Percentiles rank a stretch among this genome's conserved stretches.
Conservation (phyloP, 2,113 vertebrate genomes). For the Carassius auratus region DNA sequence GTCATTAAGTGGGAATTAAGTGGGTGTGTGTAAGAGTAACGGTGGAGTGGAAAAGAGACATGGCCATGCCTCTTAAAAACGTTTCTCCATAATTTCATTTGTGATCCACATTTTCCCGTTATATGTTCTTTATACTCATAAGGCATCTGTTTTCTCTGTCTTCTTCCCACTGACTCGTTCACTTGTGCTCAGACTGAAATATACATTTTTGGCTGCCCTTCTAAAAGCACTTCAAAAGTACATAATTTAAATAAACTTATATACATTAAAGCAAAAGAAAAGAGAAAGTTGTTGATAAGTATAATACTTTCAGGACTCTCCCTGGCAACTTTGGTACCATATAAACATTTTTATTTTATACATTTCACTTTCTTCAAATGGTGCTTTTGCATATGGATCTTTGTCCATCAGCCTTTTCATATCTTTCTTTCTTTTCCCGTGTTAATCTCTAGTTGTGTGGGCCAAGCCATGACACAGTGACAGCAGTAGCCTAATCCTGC, state of each 20-base stretch:
- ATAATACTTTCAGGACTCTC: constrained; percentile 13
- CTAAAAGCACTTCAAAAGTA: constrained; percentile 11
- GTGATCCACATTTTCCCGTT: background rate
- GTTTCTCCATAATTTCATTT: constrained; percentile 1
- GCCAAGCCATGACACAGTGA: constrained; percentile 39
- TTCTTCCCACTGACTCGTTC: constrained; percentile 41
- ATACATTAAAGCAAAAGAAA: constrained; percentile 22
- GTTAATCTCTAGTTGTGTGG: constrained; percentile 58
- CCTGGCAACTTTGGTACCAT: background rate
- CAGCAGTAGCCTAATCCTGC: constrained; percentile 53
- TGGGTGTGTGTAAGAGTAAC: constrained; percentile 16
- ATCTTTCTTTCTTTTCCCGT: background rate
- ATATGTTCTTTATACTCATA: background rate
- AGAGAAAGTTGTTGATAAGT: background rate
- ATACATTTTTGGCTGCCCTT: constrained; percentile 23
- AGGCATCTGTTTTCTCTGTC: constrained; percentile 32
- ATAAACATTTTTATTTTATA: background rate
- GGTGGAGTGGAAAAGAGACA: background rate
- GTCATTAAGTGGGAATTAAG: constrained; percentile 2
- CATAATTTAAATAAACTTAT: background rate
- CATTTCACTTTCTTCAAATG: background rate
- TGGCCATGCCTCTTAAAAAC: background rate
- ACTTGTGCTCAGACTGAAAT: constrained; percentile 9
- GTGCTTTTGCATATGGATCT: constrained; percentile 10
- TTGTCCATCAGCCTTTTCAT: background rate